Base-by-base conservation (phyloP, 2,797 vertebrate genomes). In the Danio albolineatus region DNA sequence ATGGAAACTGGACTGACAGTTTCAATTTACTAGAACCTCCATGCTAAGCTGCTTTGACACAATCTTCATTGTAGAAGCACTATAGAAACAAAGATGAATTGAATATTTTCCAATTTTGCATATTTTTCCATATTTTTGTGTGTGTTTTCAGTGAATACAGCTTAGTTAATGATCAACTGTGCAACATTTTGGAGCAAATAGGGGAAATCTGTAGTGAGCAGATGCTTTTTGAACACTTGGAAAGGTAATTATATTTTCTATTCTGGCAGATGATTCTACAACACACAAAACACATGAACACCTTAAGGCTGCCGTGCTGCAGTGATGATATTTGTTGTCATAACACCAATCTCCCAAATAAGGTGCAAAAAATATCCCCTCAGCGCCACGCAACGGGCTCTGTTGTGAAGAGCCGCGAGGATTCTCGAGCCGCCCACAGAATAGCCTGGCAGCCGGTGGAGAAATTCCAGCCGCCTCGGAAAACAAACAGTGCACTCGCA, bases 401-500 rank as follows among this genome's bases (percentile, higher is more conserved):
- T 41, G 78, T 62, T 43, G 21, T 36, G 36, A 66, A 85, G 49
- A 54, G 76, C 66, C 16, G 64, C 65, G 73, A 88, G 83, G 89
- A 86, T 51, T 74, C 78, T 83, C 77, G 53, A 82, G 83, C 73
- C 81, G 81, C 85, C 86, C 84, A 86, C 84, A 84, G 87, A 86
- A 84, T 83, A 80, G 83, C 83, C 60, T 91, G 90, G 90, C 87
- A 86, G 89, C 84, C 83, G 53, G 88, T 79, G 82, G 86, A 92
- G 85, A 90, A 88, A 92, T 93, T 93, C 91, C 89, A 88, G 84
- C 59, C 81, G 85, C 86, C 83, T 89, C 89, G 36, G 9, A 88
- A 92, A 93, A 93, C 87, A 94, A 94, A 92, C 91, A 85, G 83
- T 8, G 21, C 80, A 85, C 85, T 89, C 79, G 65, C 79, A 82